Evolutionary conservation across 2,888 invertebrate genomes (phyloP).

Genomic region (Drosophila seclusa): DNA sequence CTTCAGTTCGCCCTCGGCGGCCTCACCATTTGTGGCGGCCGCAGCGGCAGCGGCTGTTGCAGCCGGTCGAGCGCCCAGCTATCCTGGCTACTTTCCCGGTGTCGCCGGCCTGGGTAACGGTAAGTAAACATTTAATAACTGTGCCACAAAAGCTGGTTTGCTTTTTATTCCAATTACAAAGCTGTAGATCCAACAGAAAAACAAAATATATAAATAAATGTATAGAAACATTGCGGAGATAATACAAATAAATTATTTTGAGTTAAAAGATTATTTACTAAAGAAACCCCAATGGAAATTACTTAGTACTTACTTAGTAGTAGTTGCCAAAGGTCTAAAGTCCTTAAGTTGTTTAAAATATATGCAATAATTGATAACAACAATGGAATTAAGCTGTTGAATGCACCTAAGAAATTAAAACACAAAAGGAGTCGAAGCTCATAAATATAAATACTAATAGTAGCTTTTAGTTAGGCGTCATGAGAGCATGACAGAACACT

Average conservation of each 20-base stretch:
- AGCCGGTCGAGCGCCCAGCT: constrained; percentile 77
- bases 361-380: not conserved
- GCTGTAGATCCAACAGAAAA: not conserved
- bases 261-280: not conserved
- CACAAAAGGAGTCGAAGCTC: not conserved
- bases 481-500: not conserved
- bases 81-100: constrained; percentile 84
- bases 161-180: not conserved
- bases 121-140: constrained; percentile 52
- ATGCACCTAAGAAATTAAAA: no score
- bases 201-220: not conserved
- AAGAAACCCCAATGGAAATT: not conserved
- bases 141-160: not conserved
- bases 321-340: not conserved
- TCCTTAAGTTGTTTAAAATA: not conserved
- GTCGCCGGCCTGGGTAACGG: constrained; percentile 81
- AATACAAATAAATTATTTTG: not conserved
- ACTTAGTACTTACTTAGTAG: no score
- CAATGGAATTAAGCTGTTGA: no score
- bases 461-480: not conserved
- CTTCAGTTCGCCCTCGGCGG: constrained; percentile 83
- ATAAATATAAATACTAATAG: not conserved
- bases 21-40: constrained; percentile 83
- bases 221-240: not conserved
- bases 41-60: constrained; percentile 81